Evolutionary conservation across 2,888 invertebrate species (phyloP).

Genomic region (Pyrrhia umbra): DNA sequence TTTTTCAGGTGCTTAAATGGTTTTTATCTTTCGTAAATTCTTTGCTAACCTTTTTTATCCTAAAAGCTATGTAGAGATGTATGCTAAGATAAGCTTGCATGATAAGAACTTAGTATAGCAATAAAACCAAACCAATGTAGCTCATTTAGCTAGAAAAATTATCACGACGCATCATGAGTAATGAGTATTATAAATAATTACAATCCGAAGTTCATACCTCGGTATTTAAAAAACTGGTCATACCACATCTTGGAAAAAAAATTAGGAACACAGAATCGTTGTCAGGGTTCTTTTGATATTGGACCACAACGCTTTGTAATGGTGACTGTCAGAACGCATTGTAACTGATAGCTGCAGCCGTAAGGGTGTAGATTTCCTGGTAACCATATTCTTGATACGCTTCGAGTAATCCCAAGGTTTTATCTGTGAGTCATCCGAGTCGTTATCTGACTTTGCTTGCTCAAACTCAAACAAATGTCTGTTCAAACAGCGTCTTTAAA

Average conservation of each 20-base stretch:
- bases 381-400: background rate
- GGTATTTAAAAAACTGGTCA: background rate
- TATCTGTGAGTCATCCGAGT: background rate
- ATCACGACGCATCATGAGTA: background rate
- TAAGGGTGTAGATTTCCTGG: background rate
- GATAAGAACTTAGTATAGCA: conserved; percentile 40
- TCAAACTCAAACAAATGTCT: background rate
- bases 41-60: conserved; percentile 25
- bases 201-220: background rate
- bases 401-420: background rate
- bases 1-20: conserved; percentile 17
- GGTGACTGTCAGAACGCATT: background rate
- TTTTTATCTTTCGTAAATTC: conserved; percentile 11
- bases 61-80: conserved; percentile 16
- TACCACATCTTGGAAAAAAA: background rate
- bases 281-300: conserved; percentile 1
- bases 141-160: conserved; percentile 7
- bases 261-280: background rate
- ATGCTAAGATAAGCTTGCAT: conserved; percentile 39
- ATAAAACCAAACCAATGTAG: conserved; percentile 15
- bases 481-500: background rate
- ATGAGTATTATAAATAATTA: conserved; percentile 10
- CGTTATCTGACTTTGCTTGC: background rate
- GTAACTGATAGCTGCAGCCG: background rate
- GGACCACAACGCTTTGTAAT: background rate